Evolutionary conservation across 2,113 vertebrate species (phyloP).

Genomic region (Myrmecobius fasciatus): DNA sequence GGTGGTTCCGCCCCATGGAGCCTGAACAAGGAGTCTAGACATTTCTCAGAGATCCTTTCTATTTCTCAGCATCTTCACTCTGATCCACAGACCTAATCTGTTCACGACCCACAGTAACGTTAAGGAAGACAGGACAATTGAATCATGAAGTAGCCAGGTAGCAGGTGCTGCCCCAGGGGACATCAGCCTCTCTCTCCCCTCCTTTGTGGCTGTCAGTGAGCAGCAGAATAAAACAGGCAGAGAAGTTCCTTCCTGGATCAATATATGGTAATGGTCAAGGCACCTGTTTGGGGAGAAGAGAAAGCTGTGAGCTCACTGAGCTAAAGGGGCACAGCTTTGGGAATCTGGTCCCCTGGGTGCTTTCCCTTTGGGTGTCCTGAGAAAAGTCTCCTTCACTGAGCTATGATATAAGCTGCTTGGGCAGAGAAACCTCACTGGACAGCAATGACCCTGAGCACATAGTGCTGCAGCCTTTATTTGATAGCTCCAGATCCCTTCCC

Average conservation of each 20-base stretch:
- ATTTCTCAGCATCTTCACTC: background rate
- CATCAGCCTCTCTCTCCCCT: background rate
- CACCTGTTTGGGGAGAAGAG: background rate
- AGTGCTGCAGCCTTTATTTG: background rate
- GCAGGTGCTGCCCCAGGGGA: background rate
- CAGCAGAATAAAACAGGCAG: background rate
- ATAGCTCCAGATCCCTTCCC: background rate
- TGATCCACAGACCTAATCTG: background rate
- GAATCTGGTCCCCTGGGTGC: background rate
- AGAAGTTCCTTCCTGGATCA: background rate
- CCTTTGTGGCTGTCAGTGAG: background rate
- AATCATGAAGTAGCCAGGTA: background rate
- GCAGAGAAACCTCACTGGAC: background rate
- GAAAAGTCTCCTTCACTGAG: background rate
- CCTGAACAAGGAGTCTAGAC: background rate
- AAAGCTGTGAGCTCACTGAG: background rate
- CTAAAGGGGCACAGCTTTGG: background rate
- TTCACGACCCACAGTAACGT: background rate
- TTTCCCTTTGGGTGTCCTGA: background rate
- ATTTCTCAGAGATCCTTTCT: background rate
- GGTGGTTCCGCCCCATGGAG: background rate
- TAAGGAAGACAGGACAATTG: background rate
- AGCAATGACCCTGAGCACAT: background rate
- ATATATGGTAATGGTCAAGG: background rate
- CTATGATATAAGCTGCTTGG: background rate